These are phyloP conservation scores for Pristionchus maxplancki DNA, from an alignment of 2,888 invertebrate genomes.

Conservation along the genomic window DNA sequence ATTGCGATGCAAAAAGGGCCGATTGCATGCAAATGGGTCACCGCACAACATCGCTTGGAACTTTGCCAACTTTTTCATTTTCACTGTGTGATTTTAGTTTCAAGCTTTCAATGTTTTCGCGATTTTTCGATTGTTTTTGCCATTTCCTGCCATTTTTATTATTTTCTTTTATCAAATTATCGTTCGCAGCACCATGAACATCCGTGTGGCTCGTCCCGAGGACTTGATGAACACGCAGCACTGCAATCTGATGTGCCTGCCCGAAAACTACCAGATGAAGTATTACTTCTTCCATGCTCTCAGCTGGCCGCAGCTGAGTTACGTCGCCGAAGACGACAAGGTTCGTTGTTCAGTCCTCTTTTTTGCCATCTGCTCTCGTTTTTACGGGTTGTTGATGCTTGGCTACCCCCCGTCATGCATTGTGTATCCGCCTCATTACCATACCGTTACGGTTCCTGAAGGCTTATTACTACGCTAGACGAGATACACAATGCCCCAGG, in stretches of 20 bases:
- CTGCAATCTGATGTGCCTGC: conserved; percentile 96
- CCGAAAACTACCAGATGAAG: conserved; percentile 99
- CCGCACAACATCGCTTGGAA: conserved; percentile 41
- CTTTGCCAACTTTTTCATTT: conserved; percentile 44
- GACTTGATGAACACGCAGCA: conserved; percentile 99
- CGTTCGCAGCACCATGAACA: conserved; percentile 68
- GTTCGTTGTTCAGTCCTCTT: conserved; percentile 53
- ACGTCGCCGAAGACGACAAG: conserved; percentile 98
- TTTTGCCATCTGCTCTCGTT: conserved; percentile 14
- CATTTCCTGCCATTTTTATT: neutral
- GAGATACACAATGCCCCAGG: too few relatives aligned
- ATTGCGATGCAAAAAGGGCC: neutral
- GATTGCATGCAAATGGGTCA: neutral
- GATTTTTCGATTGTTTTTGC: neutral
- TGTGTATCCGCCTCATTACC: neutral
- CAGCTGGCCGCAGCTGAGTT: conserved; percentile 95
- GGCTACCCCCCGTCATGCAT: neutral
- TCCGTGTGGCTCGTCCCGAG: conserved; percentile 82
- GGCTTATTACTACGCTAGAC: too few relatives aligned
- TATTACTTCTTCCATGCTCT: conserved; percentile 98
- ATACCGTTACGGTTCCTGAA: neutral
- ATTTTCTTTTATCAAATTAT: neutral
- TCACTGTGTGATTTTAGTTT: conserved; percentile 28
- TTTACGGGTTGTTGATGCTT: conserved; percentile 41
- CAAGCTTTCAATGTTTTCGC: neutral